Evolutionary conservation across 2,113 vertebrate species (phyloP), one percentile per base, ranked within the genome.

Genomic region (Elanoides forficatus): DNA sequence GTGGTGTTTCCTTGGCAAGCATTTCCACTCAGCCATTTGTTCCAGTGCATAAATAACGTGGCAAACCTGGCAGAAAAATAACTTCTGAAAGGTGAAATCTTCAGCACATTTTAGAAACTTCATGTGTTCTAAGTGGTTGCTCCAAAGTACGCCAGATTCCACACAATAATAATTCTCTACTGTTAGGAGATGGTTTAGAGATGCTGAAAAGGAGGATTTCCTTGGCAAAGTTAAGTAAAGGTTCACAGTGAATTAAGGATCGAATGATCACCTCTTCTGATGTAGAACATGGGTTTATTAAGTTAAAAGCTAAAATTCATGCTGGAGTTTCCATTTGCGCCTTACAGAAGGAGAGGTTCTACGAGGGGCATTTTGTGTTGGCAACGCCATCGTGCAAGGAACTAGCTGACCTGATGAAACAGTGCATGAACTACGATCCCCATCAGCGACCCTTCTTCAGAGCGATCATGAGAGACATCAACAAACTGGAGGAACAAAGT

Each of bases 351-450:
- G 99, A 99, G 96, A 97, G 99, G 68, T 99, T 99, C 97, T 99
- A 99, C 2, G 98, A 98, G 82, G 99, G 98, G 2, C 98, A 98
- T 70, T 99, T 98, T 45, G 98, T 98, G 75, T 97, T 99, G 92
- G 98, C 98, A 27, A 99, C 99, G 0, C 99, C 99, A 0, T 99
- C 99, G 10, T 99, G 99, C 97, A 98, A 97, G 92, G 99, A 99
- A 79, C 98, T 99, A 53, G 99, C 99, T 21, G 98, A 99, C 56
- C 98, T 99, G 83, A 99, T 99, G 99, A 99, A 98, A 43, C 98
- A 99, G 97, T 99, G 99, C 98, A 99, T 99, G 99, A 99, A 99
- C 98, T 99, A 99, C 2, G 99, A 99, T 96, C 98, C 99, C 96
- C 99, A 98, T 74, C 99, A 99, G 98, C 99, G 99, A 89, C 99